These are phyloP conservation scores for Eilema sororculum DNA, from an alignment of 2,888 invertebrate species.

Conservation along the genomic window DNA sequence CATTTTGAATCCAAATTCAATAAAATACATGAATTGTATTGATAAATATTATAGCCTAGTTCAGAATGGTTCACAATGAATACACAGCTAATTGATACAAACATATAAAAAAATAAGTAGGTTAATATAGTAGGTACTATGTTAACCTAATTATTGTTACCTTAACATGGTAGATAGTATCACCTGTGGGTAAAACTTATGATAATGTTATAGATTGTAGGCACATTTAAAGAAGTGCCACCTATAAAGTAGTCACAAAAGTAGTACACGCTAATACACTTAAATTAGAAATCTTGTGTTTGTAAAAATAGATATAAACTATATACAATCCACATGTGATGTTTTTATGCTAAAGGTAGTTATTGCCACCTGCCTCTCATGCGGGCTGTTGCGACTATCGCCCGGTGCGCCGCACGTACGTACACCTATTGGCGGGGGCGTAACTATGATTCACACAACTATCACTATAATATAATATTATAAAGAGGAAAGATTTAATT, in stretches of 20 bases:
- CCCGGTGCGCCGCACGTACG: background rate
- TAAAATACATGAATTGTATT: too few relatives aligned
- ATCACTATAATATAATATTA: too few relatives aligned
- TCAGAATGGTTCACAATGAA: too few relatives aligned
- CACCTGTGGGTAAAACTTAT: background rate
- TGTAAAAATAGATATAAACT: background rate
- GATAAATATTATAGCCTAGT: too few relatives aligned
- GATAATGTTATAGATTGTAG: background rate
- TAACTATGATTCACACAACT: background rate
- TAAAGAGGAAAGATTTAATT: too few relatives aligned
- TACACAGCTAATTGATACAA: background rate
- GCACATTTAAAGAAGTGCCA: background rate
- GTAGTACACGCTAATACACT: too few relatives aligned
- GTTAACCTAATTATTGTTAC: background rate
- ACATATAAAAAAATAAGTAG: background rate
- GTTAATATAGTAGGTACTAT: background rate
- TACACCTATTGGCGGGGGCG: background rate
- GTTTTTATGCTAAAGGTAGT: background rate
- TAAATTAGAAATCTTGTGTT: slow-evolving; percentile 1
- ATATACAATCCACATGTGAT: background rate
- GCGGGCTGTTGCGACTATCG: background rate
- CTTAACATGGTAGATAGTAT: background rate
- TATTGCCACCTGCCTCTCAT: background rate
- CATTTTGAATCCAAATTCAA: too few relatives aligned
- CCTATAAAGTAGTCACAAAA: too few relatives aligned